phyloP scores from a whole-genome alignment of 2,113 vertebrate genomes.

The Tricholaema leucomelas region DNA sequence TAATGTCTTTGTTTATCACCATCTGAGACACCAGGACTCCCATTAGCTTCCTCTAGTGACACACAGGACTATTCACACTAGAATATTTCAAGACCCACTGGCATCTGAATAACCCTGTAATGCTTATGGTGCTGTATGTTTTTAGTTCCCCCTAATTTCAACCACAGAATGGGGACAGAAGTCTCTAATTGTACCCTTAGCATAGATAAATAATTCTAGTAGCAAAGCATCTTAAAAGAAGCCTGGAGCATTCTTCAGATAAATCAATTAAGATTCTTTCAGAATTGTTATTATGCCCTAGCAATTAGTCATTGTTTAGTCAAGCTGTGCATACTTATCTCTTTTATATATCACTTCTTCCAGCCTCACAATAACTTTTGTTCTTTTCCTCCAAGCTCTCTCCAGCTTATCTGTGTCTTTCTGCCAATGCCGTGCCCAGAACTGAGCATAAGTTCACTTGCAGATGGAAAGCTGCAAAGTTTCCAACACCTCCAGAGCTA shows the following conservation, averaged over 20 bases:
- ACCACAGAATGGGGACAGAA: neutral
- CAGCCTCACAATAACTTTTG: conserved; percentile 16
- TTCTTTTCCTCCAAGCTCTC: neutral
- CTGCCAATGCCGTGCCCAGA: neutral
- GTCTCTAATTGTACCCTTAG: conserved; percentile 7
- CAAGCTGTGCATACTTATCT: conserved; percentile 46
- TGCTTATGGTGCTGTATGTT: neutral
- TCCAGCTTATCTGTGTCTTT: neutral
- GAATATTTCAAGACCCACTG: conserved; percentile 3
- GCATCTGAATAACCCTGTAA: neutral
- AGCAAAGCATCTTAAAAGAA: conserved; percentile 24
- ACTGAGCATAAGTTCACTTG: neutral
- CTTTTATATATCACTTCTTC: conserved; percentile 32
- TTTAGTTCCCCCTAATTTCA: conserved; percentile 19
- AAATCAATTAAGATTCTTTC: conserved; percentile 61
- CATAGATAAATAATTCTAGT: conserved; percentile 35
- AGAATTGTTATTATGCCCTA: conserved; percentile 25
- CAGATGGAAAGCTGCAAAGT: conserved; percentile 11
- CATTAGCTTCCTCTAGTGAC: conserved; percentile 40
- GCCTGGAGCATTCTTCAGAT: conserved; percentile 31
- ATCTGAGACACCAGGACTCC: neutral
- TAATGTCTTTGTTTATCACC: conserved; percentile 45
- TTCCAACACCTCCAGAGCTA: neutral
- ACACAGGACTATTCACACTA: neutral
- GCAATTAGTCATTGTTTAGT: conserved; percentile 55